phyloP scores from a whole-genome alignment of 2,113 vertebrate genomes.

The Dicerorhinus sumatrensis region DNA sequence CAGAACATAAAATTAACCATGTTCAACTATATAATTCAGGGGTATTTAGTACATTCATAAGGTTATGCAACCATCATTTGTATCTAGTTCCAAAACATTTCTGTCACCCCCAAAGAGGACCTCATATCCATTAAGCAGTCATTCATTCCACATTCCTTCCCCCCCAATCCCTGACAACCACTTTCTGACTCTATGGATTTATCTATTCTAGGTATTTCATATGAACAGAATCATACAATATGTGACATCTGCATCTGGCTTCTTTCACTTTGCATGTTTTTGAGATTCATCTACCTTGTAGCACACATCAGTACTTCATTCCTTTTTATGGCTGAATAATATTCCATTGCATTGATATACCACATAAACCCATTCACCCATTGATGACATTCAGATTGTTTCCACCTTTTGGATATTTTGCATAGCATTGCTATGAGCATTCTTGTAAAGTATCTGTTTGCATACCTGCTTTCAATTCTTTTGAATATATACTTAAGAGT shows the following conservation, averaged over 20 bases:
- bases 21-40: neutral
- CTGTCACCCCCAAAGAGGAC: neutral
- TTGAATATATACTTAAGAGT: neutral
- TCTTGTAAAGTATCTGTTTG: neutral
- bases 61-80: neutral
- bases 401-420: neutral
- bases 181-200: neutral
- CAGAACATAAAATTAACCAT: neutral
- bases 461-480: neutral
- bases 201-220: neutral
- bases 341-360: neutral
- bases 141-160: neutral
- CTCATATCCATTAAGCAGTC: neutral
- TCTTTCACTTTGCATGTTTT: neutral
- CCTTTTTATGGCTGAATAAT: neutral
- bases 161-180: neutral
- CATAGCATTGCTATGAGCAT: neutral
- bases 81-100: conserved; percentile 4
- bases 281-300: neutral
- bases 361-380: neutral
- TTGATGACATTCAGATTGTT: neutral
- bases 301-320: neutral
- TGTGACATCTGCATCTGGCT: neutral
- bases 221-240: neutral
- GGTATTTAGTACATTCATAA: neutral